A percentile compares a stretch with the other conserved stretches of the same genome.
Evolutionary conservation across 2,888 invertebrate species (phyloP).

Genomic region (Gerris lacustris): DNA sequence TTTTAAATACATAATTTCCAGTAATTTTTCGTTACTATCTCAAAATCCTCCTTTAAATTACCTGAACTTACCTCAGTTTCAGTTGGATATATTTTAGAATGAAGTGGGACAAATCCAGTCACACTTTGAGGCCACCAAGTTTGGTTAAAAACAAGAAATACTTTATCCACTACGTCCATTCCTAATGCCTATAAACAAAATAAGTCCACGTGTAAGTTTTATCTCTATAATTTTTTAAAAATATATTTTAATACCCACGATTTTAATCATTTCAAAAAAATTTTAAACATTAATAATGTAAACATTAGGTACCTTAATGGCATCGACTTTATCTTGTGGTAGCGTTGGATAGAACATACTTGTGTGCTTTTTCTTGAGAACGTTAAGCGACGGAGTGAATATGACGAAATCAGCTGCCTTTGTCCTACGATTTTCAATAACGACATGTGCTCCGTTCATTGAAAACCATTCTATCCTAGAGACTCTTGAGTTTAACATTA

Average conservation of each 20-base stretch:
- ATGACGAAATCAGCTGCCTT: constrained; percentile 51
- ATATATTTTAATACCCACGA: too few relatives aligned
- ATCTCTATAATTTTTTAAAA: too few relatives aligned
- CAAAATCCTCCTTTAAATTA: not conserved
- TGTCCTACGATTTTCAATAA: constrained; percentile 44
- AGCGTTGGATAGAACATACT: constrained; percentile 49
- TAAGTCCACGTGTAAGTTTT: too few relatives aligned
- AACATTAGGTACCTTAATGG: constrained; percentile 40
- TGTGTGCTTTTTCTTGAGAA: constrained; percentile 48
- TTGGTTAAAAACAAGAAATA: not conserved
- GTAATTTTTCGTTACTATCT: too few relatives aligned
- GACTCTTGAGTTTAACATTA: not conserved
- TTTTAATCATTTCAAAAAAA: too few relatives aligned
- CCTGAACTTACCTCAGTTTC: not conserved
- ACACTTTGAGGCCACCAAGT: not conserved
- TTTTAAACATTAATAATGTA: too few relatives aligned
- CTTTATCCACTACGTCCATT: not conserved
- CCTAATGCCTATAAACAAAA: constrained; percentile 16
- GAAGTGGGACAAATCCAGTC: not conserved
- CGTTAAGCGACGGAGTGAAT: constrained; percentile 54
- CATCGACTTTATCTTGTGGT: constrained; percentile 43
- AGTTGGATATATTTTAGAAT: not conserved
- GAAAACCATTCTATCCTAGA: not conserved
- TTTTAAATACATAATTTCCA: too few relatives aligned
- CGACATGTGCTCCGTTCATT: constrained; percentile 37